These are phyloP conservation scores for Zelleria hepariella DNA, from an alignment of 2,888 invertebrate genomes.

Conservation along the genomic window DNA sequence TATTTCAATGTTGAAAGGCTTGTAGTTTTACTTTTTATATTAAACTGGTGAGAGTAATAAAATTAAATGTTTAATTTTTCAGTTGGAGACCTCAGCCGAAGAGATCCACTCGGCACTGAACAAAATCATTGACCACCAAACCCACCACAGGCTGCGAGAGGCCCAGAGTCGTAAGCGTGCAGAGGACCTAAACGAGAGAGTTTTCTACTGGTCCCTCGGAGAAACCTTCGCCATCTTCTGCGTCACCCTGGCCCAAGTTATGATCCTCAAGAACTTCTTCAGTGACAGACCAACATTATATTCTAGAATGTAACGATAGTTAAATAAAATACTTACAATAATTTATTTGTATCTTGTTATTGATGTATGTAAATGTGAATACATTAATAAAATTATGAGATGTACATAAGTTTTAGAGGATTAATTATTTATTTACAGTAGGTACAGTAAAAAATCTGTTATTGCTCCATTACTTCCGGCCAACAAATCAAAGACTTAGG, in stretches of 20 bases:
- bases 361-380: slow-evolving; percentile 13
- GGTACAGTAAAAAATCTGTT: neutral
- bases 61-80: slow-evolving; percentile 28
- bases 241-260: slow-evolving; percentile 92
- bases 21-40: too few species aligned
- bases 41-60: too few species aligned
- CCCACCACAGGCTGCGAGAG: slow-evolving; percentile 95
- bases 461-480: neutral
- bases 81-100: slow-evolving; percentile 95
- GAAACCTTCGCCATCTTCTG: slow-evolving; percentile 89
- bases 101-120: slow-evolving; percentile 92
- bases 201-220: slow-evolving; percentile 92
- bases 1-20: too few species aligned
- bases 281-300: slow-evolving; percentile 64
- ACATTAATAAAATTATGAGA: slow-evolving; percentile 3
- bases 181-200: slow-evolving; percentile 95
- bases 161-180: slow-evolving; percentile 95
- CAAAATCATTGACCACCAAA: slow-evolving; percentile 94
- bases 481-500: neutral
- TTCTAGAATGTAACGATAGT: slow-evolving; percentile 45
- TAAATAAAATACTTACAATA: slow-evolving; percentile 2
- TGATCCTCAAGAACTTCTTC: slow-evolving; percentile 93
- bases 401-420: slow-evolving; percentile 6
- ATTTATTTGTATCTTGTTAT: slow-evolving; percentile 48
- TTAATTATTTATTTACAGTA: slow-evolving; percentile 10